phyloP scores from a whole-genome alignment of 2,113 vertebrate genomes.

The Pachycephala philippinensis region DNA sequence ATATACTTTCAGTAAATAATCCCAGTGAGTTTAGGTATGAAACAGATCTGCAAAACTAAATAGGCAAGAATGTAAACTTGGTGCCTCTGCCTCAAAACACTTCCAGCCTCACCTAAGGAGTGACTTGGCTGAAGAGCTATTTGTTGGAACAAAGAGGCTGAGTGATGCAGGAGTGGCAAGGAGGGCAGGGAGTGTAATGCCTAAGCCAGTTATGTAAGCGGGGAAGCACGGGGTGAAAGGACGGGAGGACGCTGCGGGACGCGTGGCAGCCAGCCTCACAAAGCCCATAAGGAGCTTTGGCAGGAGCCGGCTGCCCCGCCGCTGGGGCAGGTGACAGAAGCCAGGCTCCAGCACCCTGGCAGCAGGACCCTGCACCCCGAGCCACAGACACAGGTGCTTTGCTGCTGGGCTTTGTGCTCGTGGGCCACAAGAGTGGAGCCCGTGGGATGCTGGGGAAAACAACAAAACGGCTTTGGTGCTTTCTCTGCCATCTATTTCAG shows the following conservation, averaged over 20 bases:
- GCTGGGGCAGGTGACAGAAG: background rate
- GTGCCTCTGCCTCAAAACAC: background rate
- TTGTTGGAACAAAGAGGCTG: background rate
- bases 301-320: background rate
- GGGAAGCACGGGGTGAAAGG: slow-evolving; percentile 30
- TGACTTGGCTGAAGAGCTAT: background rate
- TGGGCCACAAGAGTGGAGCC: accelerated
- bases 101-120: background rate
- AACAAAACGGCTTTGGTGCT: background rate
- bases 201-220: slow-evolving; percentile 34
- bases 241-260: background rate
- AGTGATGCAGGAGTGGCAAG: background rate
- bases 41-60: background rate
- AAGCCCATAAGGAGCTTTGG: slow-evolving; percentile 56
- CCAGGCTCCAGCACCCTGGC: accelerated
- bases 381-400: background rate
- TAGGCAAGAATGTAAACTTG: background rate
- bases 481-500: background rate
- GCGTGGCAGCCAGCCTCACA: background rate
- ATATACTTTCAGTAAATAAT: background rate
- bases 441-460: background rate
- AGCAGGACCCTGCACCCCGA: accelerated
- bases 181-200: background rate
- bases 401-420: background rate
- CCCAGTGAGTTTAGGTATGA: background rate